A percentile compares a stretch with the other conserved stretches of the same genome.
Evolutionary conservation across 1,140 invertebrate genomes (phyloP).

Genomic region (Anoplolepis gracilipes): DNA sequence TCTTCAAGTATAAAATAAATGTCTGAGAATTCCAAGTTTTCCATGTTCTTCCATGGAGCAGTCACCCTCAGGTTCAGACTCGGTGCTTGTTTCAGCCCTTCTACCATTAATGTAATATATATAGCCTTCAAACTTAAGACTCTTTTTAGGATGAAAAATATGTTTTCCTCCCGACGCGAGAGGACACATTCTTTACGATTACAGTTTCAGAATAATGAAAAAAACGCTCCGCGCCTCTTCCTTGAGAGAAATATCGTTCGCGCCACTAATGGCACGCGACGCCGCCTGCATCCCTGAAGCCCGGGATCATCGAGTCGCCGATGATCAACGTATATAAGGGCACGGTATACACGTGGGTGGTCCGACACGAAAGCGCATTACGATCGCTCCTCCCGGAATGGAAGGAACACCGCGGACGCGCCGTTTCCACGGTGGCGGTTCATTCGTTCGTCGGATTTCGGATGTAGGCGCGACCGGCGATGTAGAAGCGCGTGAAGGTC

Average conservation of each 20-base stretch:
- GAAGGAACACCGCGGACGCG: constrained; percentile 46
- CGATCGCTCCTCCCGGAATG: constrained; percentile 64
- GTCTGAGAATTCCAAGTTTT: too few relatives aligned
- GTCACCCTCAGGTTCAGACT: too few relatives aligned
- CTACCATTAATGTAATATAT: too few relatives aligned
- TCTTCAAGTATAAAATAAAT: too few relatives aligned
- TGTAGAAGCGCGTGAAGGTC: constrained; percentile 69
- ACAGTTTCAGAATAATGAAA: too few relatives aligned
- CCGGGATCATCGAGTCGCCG: background rate
- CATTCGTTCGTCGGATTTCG: constrained; percentile 70
- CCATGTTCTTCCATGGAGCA: too few relatives aligned
- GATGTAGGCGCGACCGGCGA: constrained; percentile 72
- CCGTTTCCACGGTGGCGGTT: constrained; percentile 57
- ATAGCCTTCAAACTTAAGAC: too few relatives aligned
- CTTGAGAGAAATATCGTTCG: constrained; percentile 1
- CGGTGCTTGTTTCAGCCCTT: too few relatives aligned
- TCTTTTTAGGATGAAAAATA: too few relatives aligned
- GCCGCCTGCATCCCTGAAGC: background rate
- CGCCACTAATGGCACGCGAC: constrained; percentile 61
- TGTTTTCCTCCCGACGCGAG: background rate
- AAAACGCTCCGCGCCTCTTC: background rate
- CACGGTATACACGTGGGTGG: constrained; percentile 61
- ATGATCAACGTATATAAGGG: constrained; percentile 46
- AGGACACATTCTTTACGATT: too few relatives aligned
- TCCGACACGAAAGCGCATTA: constrained; percentile 58